phyloP scores from a whole-genome alignment of 2,797 vertebrate species.

The Pangasius sanitwongsei region DNA sequence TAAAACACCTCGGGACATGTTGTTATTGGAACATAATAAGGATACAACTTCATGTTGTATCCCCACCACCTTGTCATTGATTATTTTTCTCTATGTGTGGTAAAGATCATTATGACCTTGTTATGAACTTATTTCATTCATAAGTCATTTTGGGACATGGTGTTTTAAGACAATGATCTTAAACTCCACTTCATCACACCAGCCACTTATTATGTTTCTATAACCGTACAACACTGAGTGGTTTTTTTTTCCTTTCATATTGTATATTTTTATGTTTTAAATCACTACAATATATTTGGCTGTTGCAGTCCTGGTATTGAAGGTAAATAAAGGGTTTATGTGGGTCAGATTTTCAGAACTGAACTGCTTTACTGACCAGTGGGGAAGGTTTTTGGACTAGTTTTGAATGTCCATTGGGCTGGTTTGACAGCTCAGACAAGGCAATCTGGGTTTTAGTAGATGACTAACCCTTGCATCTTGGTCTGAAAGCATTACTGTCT shows the following conservation, averaged over 20 bases:
- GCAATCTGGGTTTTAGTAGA: background rate
- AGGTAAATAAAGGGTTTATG: background rate
- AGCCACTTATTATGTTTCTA: background rate
- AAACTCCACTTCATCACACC: background rate
- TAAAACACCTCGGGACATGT: background rate
- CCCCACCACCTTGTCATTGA: background rate
- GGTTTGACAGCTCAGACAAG: background rate
- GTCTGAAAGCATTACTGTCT: conserved; percentile 3
- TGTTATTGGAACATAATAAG: background rate
- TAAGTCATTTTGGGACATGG: background rate
- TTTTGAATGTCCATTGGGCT: background rate
- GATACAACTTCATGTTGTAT: background rate
- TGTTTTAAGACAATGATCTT: background rate
- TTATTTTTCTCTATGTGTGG: background rate
- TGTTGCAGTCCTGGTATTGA: background rate
- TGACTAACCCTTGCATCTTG: background rate
- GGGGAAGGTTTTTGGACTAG: background rate
- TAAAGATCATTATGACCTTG: background rate
- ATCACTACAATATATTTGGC: background rate
- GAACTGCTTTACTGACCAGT: background rate
- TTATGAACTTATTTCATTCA: background rate
- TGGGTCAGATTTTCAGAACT: background rate
- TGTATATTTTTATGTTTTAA: background rate
- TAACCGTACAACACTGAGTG: background rate
- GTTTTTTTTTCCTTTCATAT: background rate